A percentile compares a stretch with the other conserved stretches of the same genome.
Conservation (phyloP, 2,888 invertebrate species). For the Byasa hedistus region DNA sequence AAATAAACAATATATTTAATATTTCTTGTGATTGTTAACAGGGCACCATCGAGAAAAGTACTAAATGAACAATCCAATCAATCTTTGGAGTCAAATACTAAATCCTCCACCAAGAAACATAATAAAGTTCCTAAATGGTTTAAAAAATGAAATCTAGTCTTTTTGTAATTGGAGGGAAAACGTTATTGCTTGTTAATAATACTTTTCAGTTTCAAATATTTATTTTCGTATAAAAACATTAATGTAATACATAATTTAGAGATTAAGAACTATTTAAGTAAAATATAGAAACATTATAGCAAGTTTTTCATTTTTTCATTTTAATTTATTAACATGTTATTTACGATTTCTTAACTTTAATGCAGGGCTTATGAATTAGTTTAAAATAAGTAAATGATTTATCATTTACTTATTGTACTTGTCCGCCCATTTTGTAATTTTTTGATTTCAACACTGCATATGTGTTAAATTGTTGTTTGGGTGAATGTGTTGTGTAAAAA, state of each 20-base stretch:
- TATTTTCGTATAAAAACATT: background rate
- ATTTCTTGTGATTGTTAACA: constrained; percentile 40
- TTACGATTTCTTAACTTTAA: background rate
- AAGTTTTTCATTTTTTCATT: background rate
- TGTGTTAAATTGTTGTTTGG: too few species aligned
- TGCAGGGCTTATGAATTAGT: background rate
- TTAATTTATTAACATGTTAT: background rate
- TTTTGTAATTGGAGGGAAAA: background rate
- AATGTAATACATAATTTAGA: background rate
- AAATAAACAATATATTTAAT: background rate
- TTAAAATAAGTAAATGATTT: too few species aligned
- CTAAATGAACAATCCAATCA: constrained; percentile 43
- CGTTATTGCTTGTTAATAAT: background rate
- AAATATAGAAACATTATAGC: background rate
- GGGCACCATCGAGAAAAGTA: constrained; percentile 66
- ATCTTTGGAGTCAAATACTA: constrained; percentile 39
- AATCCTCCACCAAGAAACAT: constrained; percentile 56
- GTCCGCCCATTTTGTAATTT: too few species aligned
- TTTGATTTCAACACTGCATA: too few species aligned
- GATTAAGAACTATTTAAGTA: constrained; percentile 7
- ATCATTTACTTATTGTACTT: too few species aligned
- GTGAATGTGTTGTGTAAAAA: too few species aligned
- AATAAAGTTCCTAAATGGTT: constrained; percentile 76
- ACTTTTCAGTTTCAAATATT: background rate
- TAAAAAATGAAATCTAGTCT: constrained; percentile 47